Evolutionary conservation across 2,888 invertebrate genomes (phyloP), one percentile per base, ranked within the genome.

Genomic region (Zonitis immaculata): DNA sequence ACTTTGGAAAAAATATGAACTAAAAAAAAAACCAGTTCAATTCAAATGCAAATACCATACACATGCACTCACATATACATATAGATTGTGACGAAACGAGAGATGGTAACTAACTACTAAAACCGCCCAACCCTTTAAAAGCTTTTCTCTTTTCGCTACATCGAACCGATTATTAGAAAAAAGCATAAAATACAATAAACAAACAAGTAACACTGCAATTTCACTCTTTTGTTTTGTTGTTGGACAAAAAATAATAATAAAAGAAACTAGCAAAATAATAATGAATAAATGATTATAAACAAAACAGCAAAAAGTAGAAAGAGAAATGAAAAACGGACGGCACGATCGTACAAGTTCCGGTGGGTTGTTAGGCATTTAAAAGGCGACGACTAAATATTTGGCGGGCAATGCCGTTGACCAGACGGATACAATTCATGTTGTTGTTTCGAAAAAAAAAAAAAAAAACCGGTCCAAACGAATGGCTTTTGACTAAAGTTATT

Each of bases 341-440:
- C 39, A 39, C 39, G 39, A 39, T 5, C 39, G 20, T 39, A 39
- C 39, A 49, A 42, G 57, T 60, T 60, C 60, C 56, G 60, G 54
- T 54, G 57, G 54, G 53, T 42, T 50, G 53, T 43, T 43, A 20
- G 51, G 49, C 51, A 54, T 57, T 55, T 57, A 56, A 58, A 58
- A 57, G 56, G 57, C 51, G 60, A 54, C 46, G 52, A 53, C 49
- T 45, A 55, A 57, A 61, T 64, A 59, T 62, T 64, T 61, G 62
- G 61, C 64, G 64, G 62, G 57, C 62, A 60, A 62, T 64, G 64
- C 58, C 62, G 61, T 58, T 56, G 53, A 52, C 47, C 51, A 56
- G 52, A 45, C 22, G 22, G 22, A 22, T 22, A 22, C 22, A 22
- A 59, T 60, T 60, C 54, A 56, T 57, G 58, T 57, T 42, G n/a